Evolutionary conservation across 2,797 vertebrate species (phyloP).

Genomic region (Kryptopterus vitreolus): DNA sequence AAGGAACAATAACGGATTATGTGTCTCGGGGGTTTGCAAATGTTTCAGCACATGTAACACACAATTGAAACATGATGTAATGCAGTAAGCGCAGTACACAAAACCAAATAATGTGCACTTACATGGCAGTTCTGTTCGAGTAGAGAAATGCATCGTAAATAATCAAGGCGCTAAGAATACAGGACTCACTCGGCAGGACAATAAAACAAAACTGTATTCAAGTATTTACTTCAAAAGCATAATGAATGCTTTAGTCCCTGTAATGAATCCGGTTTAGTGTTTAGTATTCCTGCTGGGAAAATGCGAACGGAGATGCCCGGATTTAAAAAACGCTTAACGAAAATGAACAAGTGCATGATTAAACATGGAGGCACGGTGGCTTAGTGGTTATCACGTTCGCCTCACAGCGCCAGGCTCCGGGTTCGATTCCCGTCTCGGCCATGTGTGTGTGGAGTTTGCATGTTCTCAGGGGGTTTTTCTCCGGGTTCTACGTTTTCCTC

Average conservation of each 20-base stretch:
- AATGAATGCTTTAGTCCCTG: background rate
- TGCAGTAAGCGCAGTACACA: background rate
- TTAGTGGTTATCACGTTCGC: no score
- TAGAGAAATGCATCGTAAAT: background rate
- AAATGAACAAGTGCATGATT: background rate
- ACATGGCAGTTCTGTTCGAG: background rate
- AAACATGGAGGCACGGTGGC: no score
- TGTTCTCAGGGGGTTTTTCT: no score
- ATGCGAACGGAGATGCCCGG: background rate
- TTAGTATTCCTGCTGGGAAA: background rate
- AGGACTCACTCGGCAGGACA: background rate
- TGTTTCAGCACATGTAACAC: background rate
- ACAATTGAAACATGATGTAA: background rate
- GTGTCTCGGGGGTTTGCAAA: background rate
- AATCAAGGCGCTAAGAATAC: background rate
- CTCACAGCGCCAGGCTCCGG: no score
- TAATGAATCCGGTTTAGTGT: background rate
- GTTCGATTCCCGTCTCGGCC: no score
- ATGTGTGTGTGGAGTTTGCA: no score
- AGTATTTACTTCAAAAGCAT: background rate
- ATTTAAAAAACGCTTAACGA: background rate
- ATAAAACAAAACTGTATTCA: background rate
- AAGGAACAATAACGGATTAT: slow-evolving; percentile 1
- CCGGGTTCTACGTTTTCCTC: no score
- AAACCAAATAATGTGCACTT: background rate